A percentile compares a stretch with the other conserved stretches of the same genome.
phyloP scores from a whole-genome alignment of 2,888 invertebrate genomes.

The Luperina testacea region DNA sequence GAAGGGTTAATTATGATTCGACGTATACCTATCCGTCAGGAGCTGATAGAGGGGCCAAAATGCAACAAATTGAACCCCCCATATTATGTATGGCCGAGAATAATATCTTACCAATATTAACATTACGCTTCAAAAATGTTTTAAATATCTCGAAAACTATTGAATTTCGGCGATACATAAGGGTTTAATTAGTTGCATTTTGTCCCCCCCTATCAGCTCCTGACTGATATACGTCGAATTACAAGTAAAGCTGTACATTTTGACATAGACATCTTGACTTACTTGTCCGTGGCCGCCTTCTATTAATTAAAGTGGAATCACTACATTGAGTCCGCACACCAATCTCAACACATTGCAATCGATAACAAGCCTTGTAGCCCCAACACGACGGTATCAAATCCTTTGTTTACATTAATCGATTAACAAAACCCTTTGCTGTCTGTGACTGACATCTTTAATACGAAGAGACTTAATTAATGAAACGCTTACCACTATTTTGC shows the following conservation, averaged over 20 bases:
- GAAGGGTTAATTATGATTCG: too few relatives aligned
- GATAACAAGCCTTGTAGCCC: constrained; percentile 9
- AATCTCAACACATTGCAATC: neutral
- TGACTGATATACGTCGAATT: too few relatives aligned
- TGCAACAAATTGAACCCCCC: too few relatives aligned
- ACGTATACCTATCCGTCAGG: too few relatives aligned
- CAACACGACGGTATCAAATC: constrained; percentile 24
- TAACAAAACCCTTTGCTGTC: constrained; percentile 33
- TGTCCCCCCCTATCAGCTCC: too few relatives aligned
- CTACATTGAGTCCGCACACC: constrained; percentile 10
- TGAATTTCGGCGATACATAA: too few relatives aligned
- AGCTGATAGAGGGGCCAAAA: too few relatives aligned
- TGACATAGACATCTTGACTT: constrained; percentile 20
- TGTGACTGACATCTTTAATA: constrained; percentile 43
- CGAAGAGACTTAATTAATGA: constrained; percentile 46
- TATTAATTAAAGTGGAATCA: constrained; percentile 30
- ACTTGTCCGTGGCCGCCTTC: neutral
- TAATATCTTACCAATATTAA: too few relatives aligned
- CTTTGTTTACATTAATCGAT: constrained; percentile 15
- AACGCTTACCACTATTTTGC: constrained; percentile 40
- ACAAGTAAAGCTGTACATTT: neutral
- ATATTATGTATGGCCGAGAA: too few relatives aligned
- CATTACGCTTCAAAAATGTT: too few relatives aligned
- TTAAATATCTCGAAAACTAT: too few relatives aligned
- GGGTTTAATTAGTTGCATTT: too few relatives aligned